Evolutionary conservation across 92 coral and sea anemone species (phyloP), one percentile per base, ranked within the genome.

Genomic region (Parazoanthus darwini): DNA sequence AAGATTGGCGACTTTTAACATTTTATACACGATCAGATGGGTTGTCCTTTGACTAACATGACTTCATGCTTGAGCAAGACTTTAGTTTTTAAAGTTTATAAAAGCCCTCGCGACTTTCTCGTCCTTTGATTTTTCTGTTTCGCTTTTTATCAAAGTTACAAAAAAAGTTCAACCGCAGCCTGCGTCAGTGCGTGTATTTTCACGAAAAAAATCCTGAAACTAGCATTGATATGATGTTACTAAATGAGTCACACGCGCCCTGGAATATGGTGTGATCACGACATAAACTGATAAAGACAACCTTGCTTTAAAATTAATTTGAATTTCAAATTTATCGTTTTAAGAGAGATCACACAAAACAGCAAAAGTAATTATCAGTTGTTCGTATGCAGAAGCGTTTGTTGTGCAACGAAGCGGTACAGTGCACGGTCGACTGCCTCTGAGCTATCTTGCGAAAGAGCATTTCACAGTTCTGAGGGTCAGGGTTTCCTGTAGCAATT

Each of bases 291-390:
- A 44, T 44, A 22, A 11, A 54, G 20, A 63, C 15, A 22, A 63
- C 70, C 25, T 20, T 63, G 26, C 4, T 63, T 63, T 63, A 22
- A 23, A 48, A 79, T 16, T 39, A 25, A 82, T 82, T 82, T 82
- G 77, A 82, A 66, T 82, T 82, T 82, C 77, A 82, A 82, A 82
- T 82, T 82, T 38, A 42, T 44, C 16, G 22, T 66, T 66, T 39
- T 82, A 20, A 82, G 71, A 23, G 15, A 43, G 3, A 59, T 82
- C 11, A 56, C n/a, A 80, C 86, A 82, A 82, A 82, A 82, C 66
- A 48, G 39, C 18, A 33, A 33, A 29, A 66, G 20, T 63, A 7
- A 37, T 38, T 38, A 65, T 39, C 22, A 16, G 18, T n/a, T 82
- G 51, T 66, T 66, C 38, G 39, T 66, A 66, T 42, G 70, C 83